A percentile compares a stretch with the other conserved stretches of the same genome.
Conservation (phyloP, 2,888 invertebrate species). For the Gymnoscelis rufifasciata region DNA sequence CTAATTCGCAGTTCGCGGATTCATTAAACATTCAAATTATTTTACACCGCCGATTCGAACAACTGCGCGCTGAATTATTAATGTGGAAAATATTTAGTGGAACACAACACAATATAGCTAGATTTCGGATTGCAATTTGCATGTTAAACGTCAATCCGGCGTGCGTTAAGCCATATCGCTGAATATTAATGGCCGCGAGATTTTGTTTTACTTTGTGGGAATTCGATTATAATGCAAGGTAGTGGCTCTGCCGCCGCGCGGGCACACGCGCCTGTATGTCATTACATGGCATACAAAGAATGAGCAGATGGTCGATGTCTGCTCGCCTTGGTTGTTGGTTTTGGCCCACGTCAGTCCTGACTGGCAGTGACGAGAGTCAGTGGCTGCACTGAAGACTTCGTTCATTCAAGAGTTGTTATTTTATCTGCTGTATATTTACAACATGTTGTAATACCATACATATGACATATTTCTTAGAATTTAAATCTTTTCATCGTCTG, state of each 20-base stretch:
- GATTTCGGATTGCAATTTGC: conserved; percentile 78
- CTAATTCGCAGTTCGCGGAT: conserved; percentile 71
- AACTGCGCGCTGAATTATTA: conserved; percentile 72
- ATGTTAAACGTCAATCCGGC: conserved; percentile 76
- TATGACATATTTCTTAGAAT: too few relatives aligned
- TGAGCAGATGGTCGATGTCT: too few relatives aligned
- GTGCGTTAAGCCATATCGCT: conserved; percentile 75
- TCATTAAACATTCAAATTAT: conserved; percentile 77
- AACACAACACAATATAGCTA: conserved; percentile 73
- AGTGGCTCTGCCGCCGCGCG: conserved; percentile 36
- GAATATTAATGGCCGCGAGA: conserved; percentile 76
- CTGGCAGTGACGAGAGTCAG: too few relatives aligned
- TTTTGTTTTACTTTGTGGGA: conserved; percentile 77
- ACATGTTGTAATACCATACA: too few relatives aligned
- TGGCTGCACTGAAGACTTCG: too few relatives aligned
- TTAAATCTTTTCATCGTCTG: too few relatives aligned
- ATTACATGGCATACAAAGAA: too few relatives aligned
- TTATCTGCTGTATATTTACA: too few relatives aligned
- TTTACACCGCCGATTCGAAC: conserved; percentile 69
- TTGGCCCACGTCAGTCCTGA: too few relatives aligned
- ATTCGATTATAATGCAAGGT: conserved; percentile 78
- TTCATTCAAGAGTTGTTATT: too few relatives aligned
- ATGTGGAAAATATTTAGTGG: conserved; percentile 74
- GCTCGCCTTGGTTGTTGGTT: too few relatives aligned
- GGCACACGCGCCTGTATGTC: conserved; percentile 4